phyloP scores from a whole-genome alignment of 1,140 invertebrate species.

The Cotesia glomerata region DNA sequence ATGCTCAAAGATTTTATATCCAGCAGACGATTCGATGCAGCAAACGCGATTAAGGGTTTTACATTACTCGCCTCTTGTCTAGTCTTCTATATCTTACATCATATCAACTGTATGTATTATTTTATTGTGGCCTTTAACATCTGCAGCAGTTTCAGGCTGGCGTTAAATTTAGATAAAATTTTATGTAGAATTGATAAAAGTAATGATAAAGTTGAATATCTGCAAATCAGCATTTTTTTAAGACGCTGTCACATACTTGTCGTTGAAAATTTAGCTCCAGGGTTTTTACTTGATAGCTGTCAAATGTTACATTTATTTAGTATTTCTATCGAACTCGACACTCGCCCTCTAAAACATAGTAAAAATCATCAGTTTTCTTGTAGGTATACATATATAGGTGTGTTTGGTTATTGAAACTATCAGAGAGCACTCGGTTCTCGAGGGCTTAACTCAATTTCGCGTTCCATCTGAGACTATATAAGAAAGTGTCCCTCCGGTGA shows the following conservation, averaged over 20 bases:
- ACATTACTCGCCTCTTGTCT: constrained; percentile 48
- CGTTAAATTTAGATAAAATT: constrained; percentile 46
- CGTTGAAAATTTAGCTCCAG: constrained; percentile 37
- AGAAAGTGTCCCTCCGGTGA: constrained; percentile 41
- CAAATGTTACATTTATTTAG: constrained; percentile 48
- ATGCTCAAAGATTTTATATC: background rate
- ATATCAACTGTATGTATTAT: constrained; percentile 44
- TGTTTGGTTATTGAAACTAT: constrained; percentile 1
- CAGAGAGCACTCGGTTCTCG: constrained; percentile 5
- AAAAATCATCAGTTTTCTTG: constrained; percentile 6
- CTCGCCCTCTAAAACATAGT: constrained; percentile 32
- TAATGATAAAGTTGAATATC: constrained; percentile 44
- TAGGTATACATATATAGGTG: background rate
- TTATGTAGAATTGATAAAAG: constrained; percentile 25
- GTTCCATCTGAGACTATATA: constrained; percentile 57
- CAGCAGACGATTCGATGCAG: background rate
- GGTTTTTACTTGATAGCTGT: constrained; percentile 40
- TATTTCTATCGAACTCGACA: constrained; percentile 32
- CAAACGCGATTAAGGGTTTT: background rate
- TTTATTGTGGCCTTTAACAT: constrained; percentile 21
- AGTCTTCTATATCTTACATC: constrained; percentile 11
- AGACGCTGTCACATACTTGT: background rate
- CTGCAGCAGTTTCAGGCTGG: background rate
- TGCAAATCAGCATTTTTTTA: constrained; percentile 53
- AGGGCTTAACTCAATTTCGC: constrained; percentile 55